Evolutionary conservation across 2,797 vertebrate genomes (phyloP).

Genomic region (Sebastes reedi): DNA sequence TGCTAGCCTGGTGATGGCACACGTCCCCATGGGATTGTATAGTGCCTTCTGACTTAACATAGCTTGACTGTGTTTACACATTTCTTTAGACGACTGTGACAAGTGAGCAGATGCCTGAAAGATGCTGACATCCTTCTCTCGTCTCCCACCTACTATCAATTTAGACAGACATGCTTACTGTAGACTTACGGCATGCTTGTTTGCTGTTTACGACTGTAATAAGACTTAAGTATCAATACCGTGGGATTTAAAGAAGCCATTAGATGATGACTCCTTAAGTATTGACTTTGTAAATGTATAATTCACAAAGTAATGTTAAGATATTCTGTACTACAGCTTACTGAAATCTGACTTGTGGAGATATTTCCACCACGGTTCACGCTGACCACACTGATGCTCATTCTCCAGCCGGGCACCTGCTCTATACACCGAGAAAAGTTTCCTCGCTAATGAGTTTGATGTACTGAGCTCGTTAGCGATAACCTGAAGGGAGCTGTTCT

Average conservation of each 20-base stretch:
- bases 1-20: conserved; percentile 51
- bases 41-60: conserved; percentile 69
- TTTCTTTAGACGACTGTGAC: conserved; percentile 65
- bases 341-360: neutral
- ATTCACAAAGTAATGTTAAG: conserved; percentile 1
- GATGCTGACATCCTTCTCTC: conserved; percentile 60
- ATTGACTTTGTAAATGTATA: conserved; percentile 12
- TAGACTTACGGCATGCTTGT: conserved; percentile 18
- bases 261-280: neutral
- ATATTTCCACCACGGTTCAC: conserved; percentile 35
- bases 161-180: conserved; percentile 50
- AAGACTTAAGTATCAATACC: neutral
- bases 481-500: conserved; percentile 86
- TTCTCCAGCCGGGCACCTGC: conserved; percentile 65
- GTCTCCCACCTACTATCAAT: conserved; percentile 55
- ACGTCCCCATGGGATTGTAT: conserved; percentile 48
- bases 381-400: conserved; percentile 34
- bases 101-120: conserved; percentile 63
- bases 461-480: conserved; percentile 84
- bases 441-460: conserved; percentile 84
- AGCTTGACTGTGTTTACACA: conserved; percentile 71
- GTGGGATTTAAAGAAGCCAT: conserved; percentile 4
- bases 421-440: conserved; percentile 68
- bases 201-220: conserved; percentile 13
- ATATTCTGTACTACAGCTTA: neutral